A percentile compares a stretch with the other conserved stretches of the same genome.
These are phyloP conservation scores for Gymnodraco acuticeps DNA, from an alignment of 2,797 vertebrate species.

Conservation along the genomic window DNA sequence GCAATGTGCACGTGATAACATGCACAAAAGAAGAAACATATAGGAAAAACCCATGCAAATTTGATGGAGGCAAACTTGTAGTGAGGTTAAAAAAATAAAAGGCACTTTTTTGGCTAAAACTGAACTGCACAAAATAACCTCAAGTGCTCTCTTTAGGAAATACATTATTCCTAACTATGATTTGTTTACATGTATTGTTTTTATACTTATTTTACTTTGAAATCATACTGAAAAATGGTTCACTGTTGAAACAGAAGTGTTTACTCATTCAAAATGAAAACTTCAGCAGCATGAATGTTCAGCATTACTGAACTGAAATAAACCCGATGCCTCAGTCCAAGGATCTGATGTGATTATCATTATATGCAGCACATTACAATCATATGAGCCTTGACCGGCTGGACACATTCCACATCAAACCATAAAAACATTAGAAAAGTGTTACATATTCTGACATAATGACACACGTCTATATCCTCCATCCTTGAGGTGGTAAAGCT, in stretches of 20 bases:
- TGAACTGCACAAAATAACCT: background rate
- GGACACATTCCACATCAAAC: conserved; percentile 22
- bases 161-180: background rate
- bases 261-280: background rate
- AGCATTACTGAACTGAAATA: conserved; percentile 11
- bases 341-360: conserved; percentile 13
- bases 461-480: background rate
- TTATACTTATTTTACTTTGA: background rate
- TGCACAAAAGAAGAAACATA: background rate
- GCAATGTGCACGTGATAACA: background rate
- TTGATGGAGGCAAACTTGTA: background rate
- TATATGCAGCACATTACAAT: conserved; percentile 7
- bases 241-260: background rate
- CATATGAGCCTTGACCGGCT: conserved; percentile 32
- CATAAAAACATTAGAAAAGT: background rate
- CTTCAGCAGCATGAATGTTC: conserved; percentile 6
- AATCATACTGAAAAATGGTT: background rate
- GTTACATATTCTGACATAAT: background rate
- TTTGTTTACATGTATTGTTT: background rate
- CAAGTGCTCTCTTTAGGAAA: background rate
- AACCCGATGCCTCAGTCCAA: background rate
- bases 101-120: background rate
- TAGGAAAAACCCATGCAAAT: background rate
- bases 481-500: background rate
- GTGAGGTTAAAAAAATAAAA: background rate